phyloP scores from a whole-genome alignment of 2,888 invertebrate species.

The Calliphora vomitoria region DNA sequence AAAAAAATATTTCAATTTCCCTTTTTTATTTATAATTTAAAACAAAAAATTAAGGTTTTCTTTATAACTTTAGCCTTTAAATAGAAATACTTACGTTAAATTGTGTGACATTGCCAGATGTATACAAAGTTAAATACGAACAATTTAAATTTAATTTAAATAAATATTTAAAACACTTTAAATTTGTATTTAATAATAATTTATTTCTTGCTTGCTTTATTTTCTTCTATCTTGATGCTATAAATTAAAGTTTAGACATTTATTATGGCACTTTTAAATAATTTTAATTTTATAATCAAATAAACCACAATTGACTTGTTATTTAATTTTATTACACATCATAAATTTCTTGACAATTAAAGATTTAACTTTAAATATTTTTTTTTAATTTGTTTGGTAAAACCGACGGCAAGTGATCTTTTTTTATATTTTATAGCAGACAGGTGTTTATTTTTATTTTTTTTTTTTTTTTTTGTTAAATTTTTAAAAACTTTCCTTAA shows the following conservation, averaged over 20 bases:
- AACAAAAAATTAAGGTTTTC: background rate
- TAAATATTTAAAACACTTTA: constrained; percentile 17
- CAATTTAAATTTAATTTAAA: constrained; percentile 15
- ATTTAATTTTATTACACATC: background rate
- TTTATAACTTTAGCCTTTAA: background rate
- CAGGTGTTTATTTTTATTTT: background rate
- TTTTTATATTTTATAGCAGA: background rate
- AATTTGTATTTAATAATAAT: background rate
- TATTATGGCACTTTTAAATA: constrained; percentile 6
- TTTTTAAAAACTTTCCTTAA: background rate
- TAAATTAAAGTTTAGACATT: constrained; percentile 12
- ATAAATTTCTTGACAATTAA: background rate
- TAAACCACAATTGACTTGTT: constrained; percentile 29
- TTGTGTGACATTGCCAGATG: constrained; percentile 71
- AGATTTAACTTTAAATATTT: background rate
- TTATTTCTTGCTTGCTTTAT: background rate
- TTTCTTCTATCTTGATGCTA: background rate
- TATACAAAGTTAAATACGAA: constrained; percentile 32
- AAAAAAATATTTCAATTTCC: too few relatives aligned
- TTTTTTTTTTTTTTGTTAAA: background rate
- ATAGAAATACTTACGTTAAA: constrained; percentile 61
- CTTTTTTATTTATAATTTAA: background rate
- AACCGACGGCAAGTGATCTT: constrained; percentile 10
- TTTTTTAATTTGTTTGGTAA: background rate
- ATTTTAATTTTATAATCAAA: background rate